Evolutionary conservation across 2,797 vertebrate genomes (phyloP).

Genomic region (Eospalax fontanierii): DNA sequence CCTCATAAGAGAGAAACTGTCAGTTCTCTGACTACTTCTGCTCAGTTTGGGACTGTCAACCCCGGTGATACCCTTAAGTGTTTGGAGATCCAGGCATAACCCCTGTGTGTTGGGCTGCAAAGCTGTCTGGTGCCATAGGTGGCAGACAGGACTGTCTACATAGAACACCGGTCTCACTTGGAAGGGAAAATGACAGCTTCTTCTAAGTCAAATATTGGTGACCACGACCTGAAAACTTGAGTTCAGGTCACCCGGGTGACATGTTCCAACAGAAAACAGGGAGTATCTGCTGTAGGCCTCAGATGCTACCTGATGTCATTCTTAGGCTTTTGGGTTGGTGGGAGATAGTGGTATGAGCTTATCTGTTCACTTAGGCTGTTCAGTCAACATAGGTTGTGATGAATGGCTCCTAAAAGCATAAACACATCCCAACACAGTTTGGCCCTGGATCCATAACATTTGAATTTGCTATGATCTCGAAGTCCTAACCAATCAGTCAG

Average conservation of each 20-base stretch:
- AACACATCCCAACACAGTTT: neutral
- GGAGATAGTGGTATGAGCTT: neutral
- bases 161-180: neutral
- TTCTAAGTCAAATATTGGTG: neutral
- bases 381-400: neutral
- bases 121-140: neutral
- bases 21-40: neutral
- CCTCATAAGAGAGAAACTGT: rapidly evolving
- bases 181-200: neutral
- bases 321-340: neutral
- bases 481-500: neutral
- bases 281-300: neutral
- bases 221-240: neutral
- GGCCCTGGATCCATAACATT: neutral
- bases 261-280: neutral
- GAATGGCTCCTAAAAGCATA: no score
- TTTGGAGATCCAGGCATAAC: no score
- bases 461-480: neutral
- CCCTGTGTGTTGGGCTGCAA: rapidly evolving
- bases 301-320: neutral
- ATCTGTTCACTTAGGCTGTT: neutral
- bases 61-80: neutral
- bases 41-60: neutral
- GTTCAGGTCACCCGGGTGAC: no score
- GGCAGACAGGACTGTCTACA: no score